phyloP scores from a whole-genome alignment of 2,113 vertebrate species.

The Halichoeres trimaculatus region DNA sequence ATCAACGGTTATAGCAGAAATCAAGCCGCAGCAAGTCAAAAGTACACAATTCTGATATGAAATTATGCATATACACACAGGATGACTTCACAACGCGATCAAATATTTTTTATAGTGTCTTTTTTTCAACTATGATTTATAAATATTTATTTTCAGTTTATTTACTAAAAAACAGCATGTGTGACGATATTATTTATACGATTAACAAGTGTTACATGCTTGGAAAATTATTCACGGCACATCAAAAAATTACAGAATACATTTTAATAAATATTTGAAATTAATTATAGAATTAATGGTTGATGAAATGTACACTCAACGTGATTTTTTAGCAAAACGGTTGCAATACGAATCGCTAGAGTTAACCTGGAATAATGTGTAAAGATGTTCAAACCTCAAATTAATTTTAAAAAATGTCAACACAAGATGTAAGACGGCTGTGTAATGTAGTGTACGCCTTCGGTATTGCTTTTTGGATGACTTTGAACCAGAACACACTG shows the following conservation, averaged over 20 bases:
- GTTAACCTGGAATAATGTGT: neutral
- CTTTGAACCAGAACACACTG: conserved; percentile 18
- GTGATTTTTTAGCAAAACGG: too few species aligned
- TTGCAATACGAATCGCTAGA: neutral
- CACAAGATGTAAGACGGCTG: too few species aligned
- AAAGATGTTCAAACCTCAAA: too few species aligned
- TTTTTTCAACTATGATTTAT: neutral
- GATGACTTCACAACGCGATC: neutral
- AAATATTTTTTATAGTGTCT: neutral
- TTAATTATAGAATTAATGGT: neutral
- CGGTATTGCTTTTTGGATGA: neutral
- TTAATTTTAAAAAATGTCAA: neutral
- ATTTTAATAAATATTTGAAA: neutral
- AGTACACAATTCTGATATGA: too few species aligned
- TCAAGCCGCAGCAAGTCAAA: too few species aligned
- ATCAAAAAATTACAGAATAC: neutral
- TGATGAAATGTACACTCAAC: too few species aligned
- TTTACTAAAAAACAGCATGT: too few species aligned
- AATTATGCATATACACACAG: too few species aligned
- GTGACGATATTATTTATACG: too few species aligned
- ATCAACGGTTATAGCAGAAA: conserved; percentile 16
- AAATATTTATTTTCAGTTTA: too few species aligned
- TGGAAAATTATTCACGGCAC: neutral
- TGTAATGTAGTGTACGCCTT: neutral
- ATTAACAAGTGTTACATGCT: neutral